Conservation (phyloP, 2,113 vertebrate species). For the Hyperoodon ampullatus region DNA sequence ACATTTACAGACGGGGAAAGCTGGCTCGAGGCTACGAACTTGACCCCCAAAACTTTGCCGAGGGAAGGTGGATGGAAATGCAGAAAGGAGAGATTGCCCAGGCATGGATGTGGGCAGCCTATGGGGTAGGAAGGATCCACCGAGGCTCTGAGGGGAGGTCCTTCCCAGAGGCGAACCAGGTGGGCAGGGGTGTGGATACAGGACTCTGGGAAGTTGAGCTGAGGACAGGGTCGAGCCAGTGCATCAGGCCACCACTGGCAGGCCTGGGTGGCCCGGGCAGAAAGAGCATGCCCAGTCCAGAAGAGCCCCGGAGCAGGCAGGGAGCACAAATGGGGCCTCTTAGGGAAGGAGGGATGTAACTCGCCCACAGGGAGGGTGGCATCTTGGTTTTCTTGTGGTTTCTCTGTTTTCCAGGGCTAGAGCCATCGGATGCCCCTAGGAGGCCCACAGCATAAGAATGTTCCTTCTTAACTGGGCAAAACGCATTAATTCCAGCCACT, state of each 20-base stretch:
- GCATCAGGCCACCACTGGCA: rapidly evolving
- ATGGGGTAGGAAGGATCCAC: rapidly evolving
- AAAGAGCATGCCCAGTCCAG: rapidly evolving
- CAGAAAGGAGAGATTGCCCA: no score
- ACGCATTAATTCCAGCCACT: conserved; percentile 1
- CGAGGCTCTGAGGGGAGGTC: background rate
- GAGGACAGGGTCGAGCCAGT: rapidly evolving
- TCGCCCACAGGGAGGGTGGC: background rate
- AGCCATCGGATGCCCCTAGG: background rate
- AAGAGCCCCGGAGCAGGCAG: background rate
- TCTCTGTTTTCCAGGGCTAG: conserved; percentile 27
- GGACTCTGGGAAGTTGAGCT: background rate
- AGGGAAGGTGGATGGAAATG: background rate
- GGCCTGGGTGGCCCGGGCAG: rapidly evolving
- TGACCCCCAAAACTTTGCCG: background rate
- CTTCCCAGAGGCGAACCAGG: background rate
- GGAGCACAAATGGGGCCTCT: background rate
- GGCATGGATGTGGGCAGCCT: background rate
- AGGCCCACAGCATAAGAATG: background rate
- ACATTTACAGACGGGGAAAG: background rate
- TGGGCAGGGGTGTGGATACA: rapidly evolving
- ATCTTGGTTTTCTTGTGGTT: background rate
- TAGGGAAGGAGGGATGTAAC: rapidly evolving
- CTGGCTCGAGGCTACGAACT: no score
- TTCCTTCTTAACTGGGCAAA: conserved; percentile 13